phyloP scores from a whole-genome alignment of 2,113 vertebrate species.

The Brachirus orientalis region DNA sequence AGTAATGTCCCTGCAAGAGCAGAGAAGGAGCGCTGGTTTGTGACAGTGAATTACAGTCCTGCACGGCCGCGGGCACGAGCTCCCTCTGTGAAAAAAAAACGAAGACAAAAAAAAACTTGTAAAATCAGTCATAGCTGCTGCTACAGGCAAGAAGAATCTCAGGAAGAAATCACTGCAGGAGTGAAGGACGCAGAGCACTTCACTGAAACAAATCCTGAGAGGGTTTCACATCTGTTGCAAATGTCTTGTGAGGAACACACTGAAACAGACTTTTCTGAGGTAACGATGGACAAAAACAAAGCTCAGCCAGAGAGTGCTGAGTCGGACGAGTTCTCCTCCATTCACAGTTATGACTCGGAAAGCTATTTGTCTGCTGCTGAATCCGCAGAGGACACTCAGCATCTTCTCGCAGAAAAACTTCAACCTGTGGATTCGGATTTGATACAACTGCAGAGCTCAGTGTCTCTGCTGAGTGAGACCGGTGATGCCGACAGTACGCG shows the following conservation, averaged over 20 bases:
- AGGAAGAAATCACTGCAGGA: conserved; percentile 4
- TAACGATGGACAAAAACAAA: neutral
- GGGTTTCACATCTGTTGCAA: conserved; percentile 22
- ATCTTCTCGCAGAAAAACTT: neutral
- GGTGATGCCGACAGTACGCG: too few relatives aligned
- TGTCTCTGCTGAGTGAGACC: neutral
- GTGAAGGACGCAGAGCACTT: neutral
- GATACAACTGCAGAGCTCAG: neutral
- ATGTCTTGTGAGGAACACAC: conserved; percentile 13
- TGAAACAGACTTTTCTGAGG: neutral
- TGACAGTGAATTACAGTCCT: conserved; percentile 72
- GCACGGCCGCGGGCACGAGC: conserved; percentile 6
- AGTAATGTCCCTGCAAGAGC: conserved; percentile 19
- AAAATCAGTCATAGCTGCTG: conserved; percentile 1
- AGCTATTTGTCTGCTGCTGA: conserved; percentile 58
- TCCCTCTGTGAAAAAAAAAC: conserved; percentile 68
- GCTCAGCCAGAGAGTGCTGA: conserved; percentile 13
- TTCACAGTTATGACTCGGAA: conserved; percentile 63
- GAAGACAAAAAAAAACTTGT: conserved; percentile 58
- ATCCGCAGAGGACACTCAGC: conserved; percentile 33
- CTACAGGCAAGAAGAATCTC: neutral
- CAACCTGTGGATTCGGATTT: neutral
- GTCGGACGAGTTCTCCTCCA: conserved; percentile 45
- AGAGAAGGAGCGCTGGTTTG: conserved; percentile 82
- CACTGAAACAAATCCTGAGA: neutral